These are phyloP conservation scores for Tipula vernalis DNA, from an alignment of 2,888 invertebrate genomes.

Conservation along the genomic window DNA sequence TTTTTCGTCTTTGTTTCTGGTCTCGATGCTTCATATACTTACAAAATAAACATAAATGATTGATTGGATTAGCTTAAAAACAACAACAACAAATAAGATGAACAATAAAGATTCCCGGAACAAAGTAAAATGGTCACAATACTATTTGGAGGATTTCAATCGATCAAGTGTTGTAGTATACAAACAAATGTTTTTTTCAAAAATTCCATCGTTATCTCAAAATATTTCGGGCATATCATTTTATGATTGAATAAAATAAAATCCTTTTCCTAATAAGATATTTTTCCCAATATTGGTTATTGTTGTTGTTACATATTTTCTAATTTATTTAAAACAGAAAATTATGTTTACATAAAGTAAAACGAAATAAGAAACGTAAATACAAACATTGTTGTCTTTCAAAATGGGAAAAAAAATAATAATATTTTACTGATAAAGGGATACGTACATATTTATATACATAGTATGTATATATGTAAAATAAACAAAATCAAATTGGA, in stretches of 20 bases:
- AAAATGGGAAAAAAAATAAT: not conserved
- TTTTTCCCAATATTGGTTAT: not conserved
- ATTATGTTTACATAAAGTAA: not conserved
- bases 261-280: not conserved
- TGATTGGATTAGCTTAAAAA: not conserved
- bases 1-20: not conserved
- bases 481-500: not conserved
- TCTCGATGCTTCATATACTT: not conserved
- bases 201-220: not conserved
- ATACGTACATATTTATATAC: not conserved
- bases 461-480: not conserved
- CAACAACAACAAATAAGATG: not conserved
- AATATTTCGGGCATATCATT: not conserved
- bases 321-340: not conserved
- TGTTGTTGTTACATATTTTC: not conserved
- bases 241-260: not conserved
- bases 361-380: too few relatives aligned
- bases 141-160: not conserved
- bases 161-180: not conserved
- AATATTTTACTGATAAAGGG: not conserved
- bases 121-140: not conserved
- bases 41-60: not conserved
- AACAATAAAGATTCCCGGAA: not conserved
- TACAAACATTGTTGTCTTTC: not conserved
- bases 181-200: not conserved